Conservation (phyloP, 2,797 vertebrate species). For the Dallia pectoralis region DNA sequence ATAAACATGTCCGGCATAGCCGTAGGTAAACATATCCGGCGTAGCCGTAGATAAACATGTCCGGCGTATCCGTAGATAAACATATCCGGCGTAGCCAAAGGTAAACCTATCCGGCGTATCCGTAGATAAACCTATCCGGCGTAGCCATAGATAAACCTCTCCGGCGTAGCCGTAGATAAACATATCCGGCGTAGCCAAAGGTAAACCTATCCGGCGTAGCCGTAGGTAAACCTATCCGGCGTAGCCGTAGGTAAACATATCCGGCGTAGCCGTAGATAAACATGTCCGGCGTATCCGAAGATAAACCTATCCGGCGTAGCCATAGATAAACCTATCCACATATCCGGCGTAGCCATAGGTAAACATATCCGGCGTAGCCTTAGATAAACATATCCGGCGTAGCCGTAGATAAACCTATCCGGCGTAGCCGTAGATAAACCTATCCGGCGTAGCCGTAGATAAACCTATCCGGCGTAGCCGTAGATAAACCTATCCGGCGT, state of each 20-base stretch:
- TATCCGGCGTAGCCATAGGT: slow-evolving; percentile 30
- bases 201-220: not conserved
- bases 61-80: slow-evolving; percentile 46
- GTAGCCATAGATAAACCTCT: not conserved
- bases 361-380: slow-evolving; percentile 34
- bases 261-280: slow-evolving; percentile 35
- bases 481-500: too few relatives aligned
- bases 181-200: slow-evolving; percentile 33
- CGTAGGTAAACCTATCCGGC: slow-evolving; percentile 50
- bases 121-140: slow-evolving; percentile 52
- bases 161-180: slow-evolving; percentile 35
- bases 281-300: slow-evolving; percentile 33
- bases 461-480: slow-evolving; percentile 14
- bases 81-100: slow-evolving; percentile 33
- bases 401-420: not conserved
- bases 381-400: slow-evolving; percentile 47
- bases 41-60: slow-evolving; percentile 1
- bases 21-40: slow-evolving; percentile 50
- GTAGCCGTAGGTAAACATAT: slow-evolving; percentile 1
- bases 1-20: not conserved
- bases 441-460: slow-evolving; percentile 30
- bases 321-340: too few relatives aligned
- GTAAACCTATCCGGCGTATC: slow-evolving; percentile 29
- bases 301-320: slow-evolving; percentile 10
- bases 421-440: slow-evolving; percentile 40